Base-by-base conservation (phyloP, 2,113 vertebrate species). In the Cygnus atratus region DNA sequence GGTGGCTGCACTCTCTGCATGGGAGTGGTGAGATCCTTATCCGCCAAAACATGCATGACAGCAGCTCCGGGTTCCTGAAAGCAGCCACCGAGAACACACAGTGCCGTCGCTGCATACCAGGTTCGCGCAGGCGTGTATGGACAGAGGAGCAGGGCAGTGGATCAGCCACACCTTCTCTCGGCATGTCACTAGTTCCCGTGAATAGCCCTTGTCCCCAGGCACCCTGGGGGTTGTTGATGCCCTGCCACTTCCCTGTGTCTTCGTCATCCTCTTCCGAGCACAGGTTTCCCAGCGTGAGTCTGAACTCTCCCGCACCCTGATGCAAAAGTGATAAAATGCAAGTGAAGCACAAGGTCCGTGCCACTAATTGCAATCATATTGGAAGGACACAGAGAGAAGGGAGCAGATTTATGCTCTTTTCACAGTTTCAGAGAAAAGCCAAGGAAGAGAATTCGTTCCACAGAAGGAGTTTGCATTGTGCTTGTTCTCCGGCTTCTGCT, bases 141-240 rank as follows among this genome's bases (percentile, higher is more conserved):
- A 81, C 73, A 26, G 77, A 20, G 84, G 35, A 87, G 81, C 78
- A 1, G 77, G 35, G 19, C 6, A 61, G 25, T 35, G 59, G 3
- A 26, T 71, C 24, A 13, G 91, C 67, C 96, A 96, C 96, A 58
- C 96, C 96, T 95, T 93, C 76, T 44, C 87, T 73, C 5, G 75
- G 93, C 63, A 93, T 75, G 63, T 86, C 74, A 20, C 39, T 21
- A 12, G 70, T 77, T 74, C 72, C 72, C 77, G 33, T 4, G 67
- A 86, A 52, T 17, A 68, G 75, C 44, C 35, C 66, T 90, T 1
- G 12, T 89, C 86, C 88, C 80, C 86, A 75, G 26, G 90, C 78
- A 62, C 41, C 78, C 81, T 19, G 2, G 28, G 76, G 88, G 57
- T 39, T 90, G 76, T 41, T 77, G 78, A 39, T 86, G 46, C 18